Base-by-base conservation (phyloP, 1,140 invertebrate species). In the Ganaspis sp. region DNA sequence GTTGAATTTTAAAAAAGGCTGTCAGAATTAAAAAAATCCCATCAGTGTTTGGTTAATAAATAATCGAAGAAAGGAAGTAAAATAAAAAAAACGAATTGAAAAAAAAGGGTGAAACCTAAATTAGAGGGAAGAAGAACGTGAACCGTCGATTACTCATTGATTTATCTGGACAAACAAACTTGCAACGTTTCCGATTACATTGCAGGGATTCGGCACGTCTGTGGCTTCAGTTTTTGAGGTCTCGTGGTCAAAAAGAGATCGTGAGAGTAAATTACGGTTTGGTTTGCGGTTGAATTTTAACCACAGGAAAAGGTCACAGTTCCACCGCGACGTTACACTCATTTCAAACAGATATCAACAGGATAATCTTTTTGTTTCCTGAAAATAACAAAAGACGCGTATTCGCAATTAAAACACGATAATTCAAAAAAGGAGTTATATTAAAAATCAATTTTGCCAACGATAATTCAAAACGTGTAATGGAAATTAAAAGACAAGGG, bases 251-350 rank as follows among this genome's bases (percentile, higher is more conserved):
- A 64, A 64, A 64, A 64, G 58, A 64, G 58, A 64, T 64, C 58
- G 58, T 64, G 58, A 21, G 58, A 64, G 58, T 64, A 64, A 64
- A 64, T 64, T 64, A 64, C 58, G 58, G 58, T 64, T 64, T 64
- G 58, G 58, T 64, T 64, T 64, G 58, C 23, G 58, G 58, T 64
- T 64, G 26, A 64, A 29, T 29, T 26, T 64, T 34, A 64, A 64
- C 58, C 58, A 26, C 58, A 64, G 58, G 21, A 64, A 58, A 64
- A 64, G 58, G 58, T 64, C 58, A 64, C 26, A 26, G 19, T 64
- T 58, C 58, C 29, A 29, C 58, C 58, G 58, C 15, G 23, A 64
- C 23, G 58, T 29, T 64, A 34, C 58, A 21, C 58, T 64, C 23
- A 29, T 29, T 64, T 64, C 58, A 26, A 23, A 12, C 11, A 23